Evolutionary conservation across 1,140 invertebrate species (phyloP).

Genomic region (Holotrichia oblita): DNA sequence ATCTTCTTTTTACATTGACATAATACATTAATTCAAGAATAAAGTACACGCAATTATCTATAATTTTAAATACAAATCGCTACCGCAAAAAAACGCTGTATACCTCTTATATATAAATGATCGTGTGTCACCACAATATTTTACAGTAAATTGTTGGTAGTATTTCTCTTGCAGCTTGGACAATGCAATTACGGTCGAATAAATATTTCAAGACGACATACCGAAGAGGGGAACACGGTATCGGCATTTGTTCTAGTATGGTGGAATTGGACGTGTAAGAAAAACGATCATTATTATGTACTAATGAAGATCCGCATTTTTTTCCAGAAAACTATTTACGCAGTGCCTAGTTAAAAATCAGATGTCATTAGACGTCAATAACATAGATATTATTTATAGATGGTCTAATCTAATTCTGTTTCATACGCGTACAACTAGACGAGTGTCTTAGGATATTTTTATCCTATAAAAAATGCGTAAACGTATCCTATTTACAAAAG

Average conservation of each 20-base stretch:
- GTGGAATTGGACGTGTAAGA: neutral
- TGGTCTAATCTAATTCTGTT: no score
- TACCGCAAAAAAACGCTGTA: neutral
- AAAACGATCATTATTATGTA: neutral
- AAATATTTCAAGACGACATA: conserved; percentile 19
- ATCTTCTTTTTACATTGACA: conserved; percentile 34
- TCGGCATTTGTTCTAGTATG: neutral
- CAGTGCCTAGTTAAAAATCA: no score
- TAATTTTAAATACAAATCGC: conserved; percentile 20
- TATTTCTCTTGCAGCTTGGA: conserved; percentile 9
- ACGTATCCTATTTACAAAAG: no score
- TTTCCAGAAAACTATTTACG: no score
- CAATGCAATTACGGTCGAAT: conserved; percentile 9
- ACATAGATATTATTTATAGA: no score
- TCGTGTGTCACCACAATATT: conserved; percentile 31
- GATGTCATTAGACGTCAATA: no score
- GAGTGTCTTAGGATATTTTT: no score
- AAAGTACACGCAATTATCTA: conserved; percentile 38
- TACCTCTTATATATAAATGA: neutral
- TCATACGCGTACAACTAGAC: no score
- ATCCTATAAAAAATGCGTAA: no score
- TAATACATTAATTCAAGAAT: conserved; percentile 33
- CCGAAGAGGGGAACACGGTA: neutral
- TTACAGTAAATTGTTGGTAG: conserved; percentile 19
- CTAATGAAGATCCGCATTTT: no score